phyloP scores from a whole-genome alignment of 2,888 invertebrate genomes.

The Pristionchus arcanus region DNA sequence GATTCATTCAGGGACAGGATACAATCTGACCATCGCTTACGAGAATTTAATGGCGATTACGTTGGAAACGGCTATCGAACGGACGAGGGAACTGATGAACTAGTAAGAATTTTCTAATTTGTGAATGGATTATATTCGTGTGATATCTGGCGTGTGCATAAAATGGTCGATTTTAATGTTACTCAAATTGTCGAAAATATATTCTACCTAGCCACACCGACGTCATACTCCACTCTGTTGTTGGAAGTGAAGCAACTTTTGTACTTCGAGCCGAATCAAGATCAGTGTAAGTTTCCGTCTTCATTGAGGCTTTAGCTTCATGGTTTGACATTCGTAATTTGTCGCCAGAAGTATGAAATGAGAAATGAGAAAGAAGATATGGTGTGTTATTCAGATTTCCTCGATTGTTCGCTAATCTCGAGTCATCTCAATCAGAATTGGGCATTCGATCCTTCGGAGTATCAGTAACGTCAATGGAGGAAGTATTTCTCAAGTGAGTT shows the following conservation, averaged over 20 bases:
- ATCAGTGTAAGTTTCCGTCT: neutral
- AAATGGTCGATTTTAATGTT: too few relatives aligned
- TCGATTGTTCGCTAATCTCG: slow-evolving; percentile 85
- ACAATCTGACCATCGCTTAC: slow-evolving; percentile 87
- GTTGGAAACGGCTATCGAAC: neutral
- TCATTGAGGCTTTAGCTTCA: neutral
- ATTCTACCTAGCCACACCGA: slow-evolving; percentile 71
- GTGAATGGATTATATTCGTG: too few relatives aligned
- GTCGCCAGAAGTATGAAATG: too few relatives aligned
- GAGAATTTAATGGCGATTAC: neutral
- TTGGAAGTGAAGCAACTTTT: slow-evolving; percentile 88
- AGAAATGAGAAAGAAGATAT: too few relatives aligned
- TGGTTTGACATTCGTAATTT: too few relatives aligned
- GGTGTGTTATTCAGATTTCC: slow-evolving; percentile 82
- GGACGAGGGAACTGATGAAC: slow-evolving; percentile 20
- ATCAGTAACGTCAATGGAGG: slow-evolving; percentile 90
- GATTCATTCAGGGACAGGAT: slow-evolving; percentile 86
- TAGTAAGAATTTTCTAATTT: neutral
- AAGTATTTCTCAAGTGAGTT: slow-evolving; percentile 89
- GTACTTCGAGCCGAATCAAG: slow-evolving; percentile 80
- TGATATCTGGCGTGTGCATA: too few relatives aligned
- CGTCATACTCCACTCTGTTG: slow-evolving; percentile 85
- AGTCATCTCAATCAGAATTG: slow-evolving; percentile 83
- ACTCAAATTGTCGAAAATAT: neutral
- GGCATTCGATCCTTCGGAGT: slow-evolving; percentile 89